These are phyloP conservation scores for Eumaeus atala DNA, from an alignment of 1,140 invertebrate genomes.

Conservation along the genomic window DNA sequence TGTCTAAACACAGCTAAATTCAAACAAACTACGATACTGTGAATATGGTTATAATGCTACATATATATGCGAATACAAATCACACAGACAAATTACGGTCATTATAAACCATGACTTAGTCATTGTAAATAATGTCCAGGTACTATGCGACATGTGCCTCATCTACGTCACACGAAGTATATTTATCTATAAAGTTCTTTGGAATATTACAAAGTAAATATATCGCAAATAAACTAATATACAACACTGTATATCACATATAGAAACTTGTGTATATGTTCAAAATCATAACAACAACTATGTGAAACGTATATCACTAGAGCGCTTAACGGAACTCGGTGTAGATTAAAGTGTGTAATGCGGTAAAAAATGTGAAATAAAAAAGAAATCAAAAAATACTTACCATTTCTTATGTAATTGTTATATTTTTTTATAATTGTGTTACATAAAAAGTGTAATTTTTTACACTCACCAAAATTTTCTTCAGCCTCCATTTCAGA, in stretches of 20 bases:
- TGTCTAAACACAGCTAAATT: too few relatives aligned
- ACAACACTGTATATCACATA: constrained; percentile 30
- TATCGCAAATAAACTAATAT: constrained; percentile 21
- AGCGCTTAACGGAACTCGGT: constrained; percentile 5
- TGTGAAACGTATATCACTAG: constrained; percentile 1
- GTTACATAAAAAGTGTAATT: too few relatives aligned
- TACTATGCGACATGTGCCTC: background rate
- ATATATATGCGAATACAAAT: too few relatives aligned
- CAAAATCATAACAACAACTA: constrained; percentile 21
- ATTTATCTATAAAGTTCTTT: background rate
- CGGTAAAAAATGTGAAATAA: too few relatives aligned
- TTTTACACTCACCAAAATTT: too few relatives aligned
- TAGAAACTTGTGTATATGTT: constrained; percentile 33
- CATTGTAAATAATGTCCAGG: background rate
- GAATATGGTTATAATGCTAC: too few relatives aligned
- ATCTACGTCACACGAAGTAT: too few relatives aligned
- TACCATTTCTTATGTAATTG: too few relatives aligned
- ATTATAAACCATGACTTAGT: background rate
- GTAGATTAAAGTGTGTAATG: background rate
- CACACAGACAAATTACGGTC: background rate
- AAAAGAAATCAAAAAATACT: too few relatives aligned
- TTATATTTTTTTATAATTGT: too few relatives aligned
- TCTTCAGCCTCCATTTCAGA: too few relatives aligned
- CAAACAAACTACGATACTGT: too few relatives aligned
- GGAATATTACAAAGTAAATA: constrained; percentile 13